phyloP scores from a whole-genome alignment of 2,113 vertebrate genomes.

The Notarius lentiginosus region DNA sequence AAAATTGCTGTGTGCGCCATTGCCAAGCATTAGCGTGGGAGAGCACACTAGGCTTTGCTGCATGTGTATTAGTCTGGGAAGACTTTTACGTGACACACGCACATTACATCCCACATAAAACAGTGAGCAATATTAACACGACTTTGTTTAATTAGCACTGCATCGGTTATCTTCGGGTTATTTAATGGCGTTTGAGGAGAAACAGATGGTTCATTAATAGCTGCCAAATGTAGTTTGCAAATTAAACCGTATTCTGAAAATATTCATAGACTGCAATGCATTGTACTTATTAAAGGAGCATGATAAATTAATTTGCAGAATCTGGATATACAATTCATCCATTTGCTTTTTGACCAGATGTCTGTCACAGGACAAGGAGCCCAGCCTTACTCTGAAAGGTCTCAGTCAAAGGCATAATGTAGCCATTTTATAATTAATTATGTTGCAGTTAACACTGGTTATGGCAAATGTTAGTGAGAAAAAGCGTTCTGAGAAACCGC shows the following conservation, averaged over 20 bases:
- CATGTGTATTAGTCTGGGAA: background rate
- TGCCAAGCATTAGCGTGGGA: background rate
- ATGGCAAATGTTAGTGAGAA: background rate
- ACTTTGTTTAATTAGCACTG: slow-evolving; percentile 17
- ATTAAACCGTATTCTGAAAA: slow-evolving; percentile 7
- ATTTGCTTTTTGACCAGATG: background rate
- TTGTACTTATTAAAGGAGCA: background rate
- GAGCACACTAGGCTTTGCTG: background rate
- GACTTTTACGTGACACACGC: background rate
- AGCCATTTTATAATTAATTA: background rate
- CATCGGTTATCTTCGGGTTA: slow-evolving; percentile 6
- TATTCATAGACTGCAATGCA: background rate
- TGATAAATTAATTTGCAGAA: background rate
- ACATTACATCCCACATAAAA: background rate
- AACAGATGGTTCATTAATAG: slow-evolving; percentile 32
- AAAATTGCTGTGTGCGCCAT: background rate
- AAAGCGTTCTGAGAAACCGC: background rate
- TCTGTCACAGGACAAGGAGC: background rate
- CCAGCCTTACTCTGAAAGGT: background rate
- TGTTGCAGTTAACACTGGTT: background rate
- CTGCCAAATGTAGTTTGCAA: slow-evolving; percentile 16
- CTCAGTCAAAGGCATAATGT: background rate
- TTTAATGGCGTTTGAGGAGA: background rate
- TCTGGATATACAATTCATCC: background rate
- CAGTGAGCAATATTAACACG: slow-evolving; percentile 11